Evolutionary conservation across 2,113 vertebrate species (phyloP).

Genomic region (Gallinago media): DNA sequence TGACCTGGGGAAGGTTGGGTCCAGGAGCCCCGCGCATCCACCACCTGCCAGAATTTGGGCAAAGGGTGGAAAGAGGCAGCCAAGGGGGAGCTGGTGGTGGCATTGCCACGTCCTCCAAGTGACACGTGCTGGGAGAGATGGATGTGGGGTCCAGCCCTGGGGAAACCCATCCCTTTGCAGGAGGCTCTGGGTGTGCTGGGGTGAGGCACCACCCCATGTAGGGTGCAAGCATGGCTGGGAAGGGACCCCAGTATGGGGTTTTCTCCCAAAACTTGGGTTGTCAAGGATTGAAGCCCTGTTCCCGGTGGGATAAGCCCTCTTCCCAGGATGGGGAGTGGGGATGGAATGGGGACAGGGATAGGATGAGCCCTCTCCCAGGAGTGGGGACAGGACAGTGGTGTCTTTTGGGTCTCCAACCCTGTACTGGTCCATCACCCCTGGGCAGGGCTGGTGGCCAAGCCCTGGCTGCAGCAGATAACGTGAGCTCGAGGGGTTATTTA

Average conservation of each 20-base stretch:
- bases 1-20: background rate
- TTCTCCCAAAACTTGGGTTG: background rate
- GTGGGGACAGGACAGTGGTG: accelerated
- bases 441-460: background rate
- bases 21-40: accelerated
- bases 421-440: accelerated
- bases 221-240: background rate
- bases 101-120: background rate
- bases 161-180: background rate
- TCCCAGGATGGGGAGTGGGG: background rate
- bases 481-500: background rate
- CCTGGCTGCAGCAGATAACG: accelerated
- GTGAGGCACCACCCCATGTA: background rate
- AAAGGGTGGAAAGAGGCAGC: background rate
- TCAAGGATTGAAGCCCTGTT: background rate
- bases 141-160: accelerated
- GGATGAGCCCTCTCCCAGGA: background rate
- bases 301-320: background rate
- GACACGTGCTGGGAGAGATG: accelerated
- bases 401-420: accelerated
- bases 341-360: no score
- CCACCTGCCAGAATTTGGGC: background rate
- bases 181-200: background rate
- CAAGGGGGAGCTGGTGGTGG: background rate
- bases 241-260: no score